Evolutionary conservation across 2,888 invertebrate species (phyloP).

Genomic region (Argynnis bischoffii): DNA sequence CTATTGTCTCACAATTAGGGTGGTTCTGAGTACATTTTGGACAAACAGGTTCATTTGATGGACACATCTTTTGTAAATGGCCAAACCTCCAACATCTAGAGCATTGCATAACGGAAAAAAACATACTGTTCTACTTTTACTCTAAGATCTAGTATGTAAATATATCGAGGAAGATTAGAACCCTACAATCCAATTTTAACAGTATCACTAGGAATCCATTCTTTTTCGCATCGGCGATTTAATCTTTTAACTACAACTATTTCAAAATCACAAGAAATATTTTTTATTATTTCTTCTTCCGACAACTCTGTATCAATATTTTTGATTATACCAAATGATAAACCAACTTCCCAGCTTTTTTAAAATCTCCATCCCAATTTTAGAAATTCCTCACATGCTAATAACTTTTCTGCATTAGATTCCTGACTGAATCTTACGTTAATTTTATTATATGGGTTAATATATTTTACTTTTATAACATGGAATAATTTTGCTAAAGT

Average conservation of each 20-base stretch:
- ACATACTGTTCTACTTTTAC: slow-evolving; percentile 34
- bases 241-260: slow-evolving; percentile 24
- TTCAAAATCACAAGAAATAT: slow-evolving; percentile 24
- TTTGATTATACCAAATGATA: slow-evolving; percentile 37
- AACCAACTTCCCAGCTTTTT: slow-evolving; percentile 30
- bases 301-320: slow-evolving; percentile 31
- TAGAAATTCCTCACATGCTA: slow-evolving; percentile 15
- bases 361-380: slow-evolving; percentile 33
- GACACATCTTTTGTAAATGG: slow-evolving; percentile 31
- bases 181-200: slow-evolving; percentile 35
- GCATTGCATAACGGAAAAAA: slow-evolving; percentile 41
- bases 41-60: slow-evolving; percentile 36
- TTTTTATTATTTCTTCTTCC: slow-evolving; percentile 30
- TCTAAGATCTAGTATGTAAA: slow-evolving; percentile 28
- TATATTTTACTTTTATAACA: slow-evolving; percentile 30
- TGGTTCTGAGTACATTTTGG: slow-evolving; percentile 38
- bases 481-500: slow-evolving; percentile 10
- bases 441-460: slow-evolving; percentile 33
- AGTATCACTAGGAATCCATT: slow-evolving; percentile 37
- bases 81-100: slow-evolving; percentile 40
- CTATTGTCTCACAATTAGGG: slow-evolving; percentile 37
- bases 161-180: slow-evolving; percentile 28
- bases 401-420: slow-evolving; percentile 17
- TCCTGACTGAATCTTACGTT: slow-evolving; percentile 27
- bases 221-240: slow-evolving; percentile 1